Evolutionary conservation across 1,140 invertebrate species (phyloP).

Genomic region (Tetraneura akinire): DNA sequence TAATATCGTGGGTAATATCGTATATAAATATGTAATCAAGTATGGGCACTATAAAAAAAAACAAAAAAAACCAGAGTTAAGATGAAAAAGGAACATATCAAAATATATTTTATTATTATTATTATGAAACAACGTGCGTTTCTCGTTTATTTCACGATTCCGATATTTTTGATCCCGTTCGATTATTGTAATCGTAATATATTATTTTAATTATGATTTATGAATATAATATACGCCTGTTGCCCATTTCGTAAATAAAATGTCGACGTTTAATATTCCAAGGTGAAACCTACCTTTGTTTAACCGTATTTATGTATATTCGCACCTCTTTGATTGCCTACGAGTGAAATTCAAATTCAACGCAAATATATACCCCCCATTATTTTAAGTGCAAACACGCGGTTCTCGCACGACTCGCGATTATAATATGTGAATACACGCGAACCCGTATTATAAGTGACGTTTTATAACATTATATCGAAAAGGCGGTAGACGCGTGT

Average conservation of each 20-base stretch:
- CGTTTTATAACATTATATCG: too few relatives aligned
- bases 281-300: constrained; percentile 3
- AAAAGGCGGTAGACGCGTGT: background rate
- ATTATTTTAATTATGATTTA: too few relatives aligned
- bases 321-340: constrained; percentile 10
- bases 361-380: constrained; percentile 7
- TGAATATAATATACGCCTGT: background rate
- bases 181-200: too few relatives aligned
- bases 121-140: too few relatives aligned
- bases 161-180: too few relatives aligned
- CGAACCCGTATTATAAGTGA: background rate
- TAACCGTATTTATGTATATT: background rate
- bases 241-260: constrained; percentile 24
- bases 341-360: constrained; percentile 3
- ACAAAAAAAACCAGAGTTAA: too few relatives aligned
- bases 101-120: too few relatives aligned
- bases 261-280: constrained; percentile 21
- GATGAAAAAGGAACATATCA: too few relatives aligned
- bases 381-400: constrained; percentile 25
- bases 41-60: too few relatives aligned
- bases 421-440: background rate
- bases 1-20: too few relatives aligned
- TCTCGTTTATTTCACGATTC: too few relatives aligned
- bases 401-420: background rate
- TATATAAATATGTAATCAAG: too few relatives aligned